Conservation (phyloP, 2,888 invertebrate species). For the Limnephilus auricula region DNA sequence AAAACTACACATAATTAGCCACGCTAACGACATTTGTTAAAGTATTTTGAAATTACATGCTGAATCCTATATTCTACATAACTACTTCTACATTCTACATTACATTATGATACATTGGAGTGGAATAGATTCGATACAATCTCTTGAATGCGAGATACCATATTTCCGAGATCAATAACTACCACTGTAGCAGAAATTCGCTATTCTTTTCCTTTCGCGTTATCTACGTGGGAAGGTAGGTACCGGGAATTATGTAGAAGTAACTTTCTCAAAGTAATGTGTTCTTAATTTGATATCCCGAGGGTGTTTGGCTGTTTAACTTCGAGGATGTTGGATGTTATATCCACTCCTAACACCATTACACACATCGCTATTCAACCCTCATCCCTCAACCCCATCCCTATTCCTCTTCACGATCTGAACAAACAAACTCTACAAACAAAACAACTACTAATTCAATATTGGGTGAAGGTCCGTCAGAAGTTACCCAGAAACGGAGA, state of each 20-base stretch:
- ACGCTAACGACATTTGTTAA: no score
- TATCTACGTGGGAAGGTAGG: background rate
- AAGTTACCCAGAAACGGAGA: conserved; percentile 16
- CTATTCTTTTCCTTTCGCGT: background rate
- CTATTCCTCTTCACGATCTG: background rate
- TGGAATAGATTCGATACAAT: no score
- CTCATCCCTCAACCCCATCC: background rate
- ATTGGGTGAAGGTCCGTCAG: conserved; percentile 16
- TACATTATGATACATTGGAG: no score
- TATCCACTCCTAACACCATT: background rate
- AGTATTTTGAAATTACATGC: no score
- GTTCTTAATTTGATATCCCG: background rate
- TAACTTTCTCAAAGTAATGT: conserved; percentile 3
- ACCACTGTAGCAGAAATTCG: background rate
- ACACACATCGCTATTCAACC: background rate
- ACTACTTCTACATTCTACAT: no score
- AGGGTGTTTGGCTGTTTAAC: background rate
- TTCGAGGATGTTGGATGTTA: background rate
- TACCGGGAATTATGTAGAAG: background rate
- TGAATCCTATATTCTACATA: no score
- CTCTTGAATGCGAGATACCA: background rate
- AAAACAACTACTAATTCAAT: conserved; percentile 28
- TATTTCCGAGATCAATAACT: background rate
- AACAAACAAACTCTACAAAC: conserved; percentile 11
- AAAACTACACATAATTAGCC: no score